A percentile compares a stretch with the other conserved stretches of the same genome.
Evolutionary conservation across 2,113 vertebrate species (phyloP).

Genomic region (Bubo scandiacus): DNA sequence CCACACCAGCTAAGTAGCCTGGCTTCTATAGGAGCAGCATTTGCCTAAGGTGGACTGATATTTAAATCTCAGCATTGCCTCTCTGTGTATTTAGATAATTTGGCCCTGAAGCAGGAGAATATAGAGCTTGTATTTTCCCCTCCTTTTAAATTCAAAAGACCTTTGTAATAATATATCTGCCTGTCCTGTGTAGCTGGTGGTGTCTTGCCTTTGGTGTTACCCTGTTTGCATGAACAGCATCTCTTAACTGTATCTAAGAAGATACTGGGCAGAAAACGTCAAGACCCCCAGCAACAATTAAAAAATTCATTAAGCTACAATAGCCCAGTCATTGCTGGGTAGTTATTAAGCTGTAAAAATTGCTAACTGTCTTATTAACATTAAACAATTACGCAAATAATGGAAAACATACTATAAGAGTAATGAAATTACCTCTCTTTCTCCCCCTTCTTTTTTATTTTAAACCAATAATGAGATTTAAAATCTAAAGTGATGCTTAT

Average conservation of each 20-base stretch:
- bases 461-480: conserved; percentile 4
- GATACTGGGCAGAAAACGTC: neutral
- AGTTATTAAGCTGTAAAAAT: conserved; percentile 72
- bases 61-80: neutral
- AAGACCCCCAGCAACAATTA: conserved; percentile 66
- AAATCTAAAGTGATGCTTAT: neutral
- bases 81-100: neutral
- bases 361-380: conserved; percentile 71
- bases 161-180: neutral
- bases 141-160: neutral
- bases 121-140: neutral
- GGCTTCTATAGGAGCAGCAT: neutral
- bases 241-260: neutral
- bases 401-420: conserved; percentile 56
- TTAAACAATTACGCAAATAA: conserved; percentile 73
- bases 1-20: neutral
- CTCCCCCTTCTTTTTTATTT: neutral
- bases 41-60: neutral
- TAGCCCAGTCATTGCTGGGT: conserved; percentile 43
- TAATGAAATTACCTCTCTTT: conserved; percentile 39
- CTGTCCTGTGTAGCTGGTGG: neutral
- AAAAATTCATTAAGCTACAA: conserved; percentile 69
- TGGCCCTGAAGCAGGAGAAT: neutral
- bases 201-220: neutral
- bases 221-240: neutral